phyloP scores from a whole-genome alignment of 2,888 invertebrate species.

The Caenorhabditis uteleia region DNA sequence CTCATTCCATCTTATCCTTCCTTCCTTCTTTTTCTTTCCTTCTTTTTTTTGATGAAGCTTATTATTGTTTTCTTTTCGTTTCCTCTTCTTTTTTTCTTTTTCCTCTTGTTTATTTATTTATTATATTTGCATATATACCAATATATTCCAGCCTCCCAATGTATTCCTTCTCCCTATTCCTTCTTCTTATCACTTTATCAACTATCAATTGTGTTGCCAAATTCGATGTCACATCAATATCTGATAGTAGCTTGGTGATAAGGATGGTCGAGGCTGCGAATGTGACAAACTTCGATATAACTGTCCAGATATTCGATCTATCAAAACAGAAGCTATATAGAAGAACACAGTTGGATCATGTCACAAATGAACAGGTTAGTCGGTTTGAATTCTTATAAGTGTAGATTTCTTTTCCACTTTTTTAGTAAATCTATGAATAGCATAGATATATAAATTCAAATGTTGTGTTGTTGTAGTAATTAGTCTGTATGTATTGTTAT shows the following conservation, averaged over 20 bases:
- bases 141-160: too few species aligned
- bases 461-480: too few species aligned
- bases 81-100: slow-evolving; percentile 1
- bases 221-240: slow-evolving; percentile 45
- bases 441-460: too few species aligned
- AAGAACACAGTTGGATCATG: slow-evolving; percentile 49
- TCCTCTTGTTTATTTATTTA: neutral
- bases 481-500: too few species aligned
- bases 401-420: too few species aligned
- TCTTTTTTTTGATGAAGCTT: too few species aligned
- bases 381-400: too few species aligned
- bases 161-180: slow-evolving; percentile 8
- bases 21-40: too few species aligned
- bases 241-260: slow-evolving; percentile 48
- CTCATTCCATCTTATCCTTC: too few species aligned
- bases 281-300: slow-evolving; percentile 54
- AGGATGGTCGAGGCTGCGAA: slow-evolving; percentile 49
- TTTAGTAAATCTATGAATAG: too few species aligned
- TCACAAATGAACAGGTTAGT: slow-evolving; percentile 51
- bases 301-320: slow-evolving; percentile 54
- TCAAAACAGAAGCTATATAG: slow-evolving; percentile 45
- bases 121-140: slow-evolving; percentile 18
- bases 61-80: too few species aligned
- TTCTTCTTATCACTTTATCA: slow-evolving; percentile 4
- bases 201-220: slow-evolving; percentile 33